Evolutionary conservation across 2,113 vertebrate genomes (phyloP), one percentile per base, ranked within the genome.

Genomic region (Nannospalax galili): DNA sequence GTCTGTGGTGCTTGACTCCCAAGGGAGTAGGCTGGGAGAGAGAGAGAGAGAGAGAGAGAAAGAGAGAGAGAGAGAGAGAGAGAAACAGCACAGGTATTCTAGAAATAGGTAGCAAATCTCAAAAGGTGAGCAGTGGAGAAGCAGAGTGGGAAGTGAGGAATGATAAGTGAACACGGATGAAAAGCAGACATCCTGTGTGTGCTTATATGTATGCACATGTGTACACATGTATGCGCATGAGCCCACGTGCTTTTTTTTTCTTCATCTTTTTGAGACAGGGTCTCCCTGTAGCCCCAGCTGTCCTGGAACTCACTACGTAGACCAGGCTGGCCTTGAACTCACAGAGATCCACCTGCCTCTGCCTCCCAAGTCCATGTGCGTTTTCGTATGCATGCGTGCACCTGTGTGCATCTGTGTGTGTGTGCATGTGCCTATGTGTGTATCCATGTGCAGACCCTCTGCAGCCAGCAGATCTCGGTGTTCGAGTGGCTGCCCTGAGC

Each of bases 391-490:
- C 24, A 3, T 85, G 70, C 1, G 28, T 73, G 72, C 24, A 37
- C 40, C n/a, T n/a, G 69, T 20, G 9, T 7, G n/a, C 24, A 37
- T 73, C 11, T 40, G 72, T 42, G 35, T 17, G 35, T 30, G n/a
- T 4, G 12, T 37, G 5, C 19, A 28, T 26, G 5, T 10, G 17
- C 67, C 64, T 20, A 3, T 87, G 45, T 37, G 58, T 40, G 35
- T 2, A 17, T n/a, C 10, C 28, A 12, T 5, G 67, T 19, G 28
- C 1, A 3, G 14, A 4, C 3, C 42, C n/a, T 67, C n/a, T n/a
- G 9, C 5, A n/a, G 62, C 20, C 62, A 16, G 14, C 12, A 22
- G 62, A 16, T n/a, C 62, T 22, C 12, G 14, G 14, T 5, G 62
- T 15, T 6, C 62, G n/a, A n/a, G n/a, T n/a, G n/a, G n/a, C n/a